A percentile compares a stretch with the other conserved stretches of the same genome.
These are phyloP conservation scores for Ophiothrix spiculata DNA, from an alignment of 35 echinoderm and acorn worm genomes.

Conservation along the genomic window DNA sequence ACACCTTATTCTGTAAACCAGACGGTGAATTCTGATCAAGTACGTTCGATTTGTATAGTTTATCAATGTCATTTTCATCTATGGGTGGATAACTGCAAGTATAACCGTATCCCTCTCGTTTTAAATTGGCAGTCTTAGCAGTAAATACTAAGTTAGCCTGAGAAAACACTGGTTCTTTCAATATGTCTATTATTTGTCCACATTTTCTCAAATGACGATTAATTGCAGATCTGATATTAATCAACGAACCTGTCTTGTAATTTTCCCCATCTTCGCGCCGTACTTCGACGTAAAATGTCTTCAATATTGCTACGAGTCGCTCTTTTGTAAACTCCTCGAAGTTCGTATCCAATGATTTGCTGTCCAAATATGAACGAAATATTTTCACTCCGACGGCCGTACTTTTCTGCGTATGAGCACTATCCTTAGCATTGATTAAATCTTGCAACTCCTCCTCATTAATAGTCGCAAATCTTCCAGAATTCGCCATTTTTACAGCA, in stretches of 20 bases:
- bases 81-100: conserved; percentile 10
- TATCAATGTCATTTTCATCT: conserved; percentile 42
- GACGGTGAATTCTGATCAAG: conserved; percentile 4
- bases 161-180: background rate
- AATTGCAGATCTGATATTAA: background rate
- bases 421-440: background rate
- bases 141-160: background rate
- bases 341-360: background rate
- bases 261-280: background rate
- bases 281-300: background rate
- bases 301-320: background rate
- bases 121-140: conserved; percentile 17
- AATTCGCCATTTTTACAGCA: too few relatives aligned
- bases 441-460: too few relatives aligned
- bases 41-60: conserved; percentile 16
- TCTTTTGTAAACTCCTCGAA: background rate
- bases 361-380: background rate
- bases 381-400: too few relatives aligned
- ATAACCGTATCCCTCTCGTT: conserved; percentile 26
- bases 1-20: conserved; percentile 32
- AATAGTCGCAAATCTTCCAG: background rate
- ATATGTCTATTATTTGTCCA: background rate
- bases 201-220: background rate
- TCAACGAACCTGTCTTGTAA: background rate
- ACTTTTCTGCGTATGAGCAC: background rate